These are phyloP conservation scores for Uloborus plumipes DNA, from an alignment of 2,888 invertebrate species.

Conservation along the genomic window DNA sequence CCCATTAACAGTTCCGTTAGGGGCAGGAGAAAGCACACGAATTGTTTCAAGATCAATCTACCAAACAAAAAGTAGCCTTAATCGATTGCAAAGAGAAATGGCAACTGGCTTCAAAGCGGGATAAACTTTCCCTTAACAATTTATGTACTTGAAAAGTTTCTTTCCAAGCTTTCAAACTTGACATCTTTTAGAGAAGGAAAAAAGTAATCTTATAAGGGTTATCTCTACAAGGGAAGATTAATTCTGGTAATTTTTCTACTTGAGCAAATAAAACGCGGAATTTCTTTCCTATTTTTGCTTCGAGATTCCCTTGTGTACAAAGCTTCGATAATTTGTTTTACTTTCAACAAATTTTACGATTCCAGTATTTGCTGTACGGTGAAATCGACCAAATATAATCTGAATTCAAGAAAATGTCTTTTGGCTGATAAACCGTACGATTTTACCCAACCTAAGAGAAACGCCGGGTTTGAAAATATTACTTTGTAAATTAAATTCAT, in stretches of 20 bases:
- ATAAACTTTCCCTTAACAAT: constrained; percentile 40
- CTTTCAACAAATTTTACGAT: too few relatives aligned
- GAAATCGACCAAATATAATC: too few relatives aligned
- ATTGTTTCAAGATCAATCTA: constrained; percentile 32
- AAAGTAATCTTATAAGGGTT: constrained; percentile 33
- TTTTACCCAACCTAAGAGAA: too few relatives aligned
- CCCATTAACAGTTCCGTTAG: too few relatives aligned
- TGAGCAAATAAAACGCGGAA: constrained; percentile 43
- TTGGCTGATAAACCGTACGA: too few relatives aligned
- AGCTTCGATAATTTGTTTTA: too few relatives aligned
- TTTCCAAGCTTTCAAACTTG: constrained; percentile 13
- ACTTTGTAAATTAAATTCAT: too few relatives aligned
- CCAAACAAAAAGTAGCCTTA: constrained; percentile 38
- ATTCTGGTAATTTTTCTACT: constrained; percentile 48
- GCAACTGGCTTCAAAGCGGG: constrained; percentile 25
- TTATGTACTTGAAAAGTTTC: constrained; percentile 19
- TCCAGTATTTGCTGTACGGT: too few relatives aligned
- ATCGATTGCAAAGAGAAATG: constrained; percentile 46
- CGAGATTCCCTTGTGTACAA: too few relatives aligned
- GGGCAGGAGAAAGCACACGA: too few relatives aligned
- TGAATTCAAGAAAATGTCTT: too few relatives aligned
- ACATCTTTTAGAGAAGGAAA: constrained; percentile 32
- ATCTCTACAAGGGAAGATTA: constrained; percentile 44
- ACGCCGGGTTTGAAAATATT: too few relatives aligned
- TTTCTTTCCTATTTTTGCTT: neutral